Evolutionary conservation across 2,113 vertebrate species (phyloP), one percentile per base, ranked within the genome.

Genomic region (Lepus timidus): DNA sequence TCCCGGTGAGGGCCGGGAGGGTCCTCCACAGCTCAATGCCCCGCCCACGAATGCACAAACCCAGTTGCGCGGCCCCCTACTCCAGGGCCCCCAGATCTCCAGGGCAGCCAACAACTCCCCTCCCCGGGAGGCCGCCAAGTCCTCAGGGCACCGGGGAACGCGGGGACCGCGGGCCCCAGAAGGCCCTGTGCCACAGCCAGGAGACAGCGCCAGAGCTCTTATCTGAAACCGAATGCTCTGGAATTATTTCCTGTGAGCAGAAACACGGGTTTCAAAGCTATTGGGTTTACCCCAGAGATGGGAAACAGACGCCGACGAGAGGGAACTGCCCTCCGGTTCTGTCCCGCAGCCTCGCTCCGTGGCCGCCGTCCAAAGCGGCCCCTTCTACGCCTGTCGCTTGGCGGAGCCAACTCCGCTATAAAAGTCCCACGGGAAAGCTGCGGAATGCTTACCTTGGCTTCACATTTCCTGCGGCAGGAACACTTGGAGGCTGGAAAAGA

Each of bases 401-500:
- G 17, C 52, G 5, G 39, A 74, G 71, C 93, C 92, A 83, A 58
- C 17, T 70, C 67, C 23, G 14, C 76, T 16, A 14, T 67, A 64
- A 9, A 36, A 68, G 51, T 71, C 95, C 58, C 92, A 62, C 0
- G 33, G 87, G 96, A 96, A 82, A 73, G 78, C 39, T 19, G 4
- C 11, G 1, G 20, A 31, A 61, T 0, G 4, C 98, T 98, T 98
- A 99, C 98, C 98, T 98, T 97, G 95, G 98, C 96, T 97, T 98
- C 97, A 97, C 98, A 98, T 98, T 96, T 98, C 97, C 95, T 98
- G 95, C 98, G 98, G 97, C 98, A 98, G 91, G 95, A 97, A 97
- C 97, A 97, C 90, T 97, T 98, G 98, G 98, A 98, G 97, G 98
- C 98, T 98, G 83, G 58, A 98, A 89, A 97, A 97, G 20, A n/a